Percentiles rank a stretch among this genome's conserved stretches.
Evolutionary conservation across 2,797 vertebrate species (phyloP).

Genomic region (Trichosurus vulpecula): DNA sequence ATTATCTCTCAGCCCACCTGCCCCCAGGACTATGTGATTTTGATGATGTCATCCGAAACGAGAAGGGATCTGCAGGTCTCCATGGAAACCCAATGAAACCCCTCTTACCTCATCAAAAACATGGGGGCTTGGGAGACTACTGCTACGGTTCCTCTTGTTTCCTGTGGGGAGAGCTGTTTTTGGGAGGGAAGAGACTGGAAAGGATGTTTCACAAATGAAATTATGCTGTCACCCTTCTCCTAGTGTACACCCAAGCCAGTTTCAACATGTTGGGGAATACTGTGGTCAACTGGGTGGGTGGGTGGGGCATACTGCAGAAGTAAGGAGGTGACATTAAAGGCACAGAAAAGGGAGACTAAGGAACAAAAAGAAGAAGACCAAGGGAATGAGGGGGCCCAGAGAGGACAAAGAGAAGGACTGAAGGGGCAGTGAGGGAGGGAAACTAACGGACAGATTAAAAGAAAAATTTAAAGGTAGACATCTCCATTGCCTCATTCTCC

Average conservation of each 20-base stretch:
- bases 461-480: neutral
- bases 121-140: neutral
- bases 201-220: neutral
- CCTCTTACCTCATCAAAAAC: neutral
- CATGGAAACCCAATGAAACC: constrained; percentile 19
- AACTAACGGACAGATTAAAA: neutral
- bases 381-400: neutral
- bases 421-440: neutral
- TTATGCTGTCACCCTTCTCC: neutral
- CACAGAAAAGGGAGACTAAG: neutral
- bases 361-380: neutral
- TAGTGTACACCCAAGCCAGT: neutral
- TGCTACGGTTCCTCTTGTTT: neutral
- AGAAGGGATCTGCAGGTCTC: constrained; percentile 34
- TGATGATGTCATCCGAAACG: neutral
- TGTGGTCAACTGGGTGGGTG: neutral
- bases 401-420: neutral
- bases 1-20: constrained; percentile 65
- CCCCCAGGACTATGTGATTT: constrained; percentile 65
- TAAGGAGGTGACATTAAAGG: constrained; percentile 16
- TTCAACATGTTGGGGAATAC: neutral
- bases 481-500: neutral
- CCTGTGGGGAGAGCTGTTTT: neutral
- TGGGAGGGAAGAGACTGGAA: neutral
- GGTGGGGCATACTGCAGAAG: neutral